phyloP scores from a whole-genome alignment of 2,113 vertebrate genomes.

The Athene noctua region DNA sequence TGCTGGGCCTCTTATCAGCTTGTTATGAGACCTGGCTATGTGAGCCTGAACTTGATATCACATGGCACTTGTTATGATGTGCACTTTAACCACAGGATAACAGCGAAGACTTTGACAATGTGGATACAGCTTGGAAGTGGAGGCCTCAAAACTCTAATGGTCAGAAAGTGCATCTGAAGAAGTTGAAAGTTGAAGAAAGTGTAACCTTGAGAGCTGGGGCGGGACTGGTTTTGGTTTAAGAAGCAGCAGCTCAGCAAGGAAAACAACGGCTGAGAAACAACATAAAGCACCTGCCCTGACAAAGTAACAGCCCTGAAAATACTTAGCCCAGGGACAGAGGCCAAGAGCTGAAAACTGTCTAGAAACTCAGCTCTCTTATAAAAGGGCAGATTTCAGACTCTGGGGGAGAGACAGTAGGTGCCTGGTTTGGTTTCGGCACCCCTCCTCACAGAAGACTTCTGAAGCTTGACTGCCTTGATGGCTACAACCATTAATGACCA shows the following conservation, averaged over 20 bases:
- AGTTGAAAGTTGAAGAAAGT: no score
- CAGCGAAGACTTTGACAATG: background rate
- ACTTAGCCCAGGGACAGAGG: background rate
- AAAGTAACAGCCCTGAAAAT: background rate
- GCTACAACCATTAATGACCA: background rate
- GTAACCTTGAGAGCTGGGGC: background rate
- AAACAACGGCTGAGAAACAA: background rate
- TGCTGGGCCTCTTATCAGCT: no score
- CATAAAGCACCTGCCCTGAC: background rate
- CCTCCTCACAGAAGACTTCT: background rate
- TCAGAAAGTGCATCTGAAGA: background rate
- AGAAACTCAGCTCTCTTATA: background rate
- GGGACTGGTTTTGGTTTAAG: background rate
- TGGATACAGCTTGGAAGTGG: background rate
- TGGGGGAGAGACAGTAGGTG: background rate
- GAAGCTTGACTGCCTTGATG: background rate
- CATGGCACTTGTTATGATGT: fast-evolving
- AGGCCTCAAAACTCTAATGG: background rate
- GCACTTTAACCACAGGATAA: background rate
- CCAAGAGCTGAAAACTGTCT: background rate
- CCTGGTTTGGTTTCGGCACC: background rate
- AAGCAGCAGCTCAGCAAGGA: background rate
- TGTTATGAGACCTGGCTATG: background rate
- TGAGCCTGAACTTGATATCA: background rate
- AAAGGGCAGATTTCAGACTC: background rate